Base-by-base conservation (phyloP, 1,140 invertebrate genomes). In the Bombus fervidus region DNA sequence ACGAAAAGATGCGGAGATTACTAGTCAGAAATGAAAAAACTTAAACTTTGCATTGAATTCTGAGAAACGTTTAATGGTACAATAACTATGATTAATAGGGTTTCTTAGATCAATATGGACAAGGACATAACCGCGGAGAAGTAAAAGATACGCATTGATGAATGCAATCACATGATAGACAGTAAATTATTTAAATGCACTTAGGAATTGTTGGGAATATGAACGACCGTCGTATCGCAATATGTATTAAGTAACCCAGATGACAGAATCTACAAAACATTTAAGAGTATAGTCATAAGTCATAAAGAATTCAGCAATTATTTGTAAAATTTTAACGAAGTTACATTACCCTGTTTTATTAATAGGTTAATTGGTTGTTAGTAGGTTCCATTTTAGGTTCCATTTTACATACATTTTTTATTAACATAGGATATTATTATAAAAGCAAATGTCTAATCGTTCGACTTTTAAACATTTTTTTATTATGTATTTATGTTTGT, bases 31-130 rank as follows among this genome's bases (percentile, higher is more conserved):
- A 6, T 37, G 31, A 31, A 47, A 31, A 53, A 43, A 4, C 13
- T 25, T 28, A 28, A 25, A 25, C 15, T 22, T n/a, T 31, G 15
- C 31, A 25, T 18, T 57, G 31, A 34, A 74, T 73, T 78, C 37
- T 41, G 6, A 31, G 59, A 64, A 78, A 62, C 25, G 39, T 25
- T 43, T 47, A 66, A 47, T 43, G 31, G 15, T 47, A 28, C 22
- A 15, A n/a, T 39, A 79, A 68, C 10, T 18, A 15, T 8, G 77
- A 79, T 68, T 68, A 66, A 79, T 79, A 5, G 77, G 13, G 12
- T 31, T 79, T 64, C 39, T 79, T 43, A 13, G n/a, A 34, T 31
- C 41, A 34, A n/a, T 34, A 28, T 66, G n/a, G 31, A 68, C 62
- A 79, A 79, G 41, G 77, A 78, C 28, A 64, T 3, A 15, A 43